Conservation (phyloP, 2,113 vertebrate species). For the Petromus typicus region DNA sequence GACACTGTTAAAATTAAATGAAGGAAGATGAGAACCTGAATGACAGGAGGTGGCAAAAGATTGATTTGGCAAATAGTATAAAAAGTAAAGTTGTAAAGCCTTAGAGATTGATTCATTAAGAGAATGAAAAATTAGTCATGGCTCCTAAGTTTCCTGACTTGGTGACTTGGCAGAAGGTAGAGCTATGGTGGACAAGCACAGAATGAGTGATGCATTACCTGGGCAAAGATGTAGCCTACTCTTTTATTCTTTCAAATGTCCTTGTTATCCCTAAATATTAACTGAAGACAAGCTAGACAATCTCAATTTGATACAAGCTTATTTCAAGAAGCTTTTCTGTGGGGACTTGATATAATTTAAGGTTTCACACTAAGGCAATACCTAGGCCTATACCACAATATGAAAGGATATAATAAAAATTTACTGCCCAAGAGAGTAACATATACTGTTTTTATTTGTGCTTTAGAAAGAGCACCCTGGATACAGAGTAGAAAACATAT, state of each 20-base stretch:
- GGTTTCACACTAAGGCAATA: slow-evolving; percentile 8
- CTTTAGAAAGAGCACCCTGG: slow-evolving; percentile 30
- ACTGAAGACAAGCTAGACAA: background rate
- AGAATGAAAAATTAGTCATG: background rate
- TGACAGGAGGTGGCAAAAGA: slow-evolving; percentile 34
- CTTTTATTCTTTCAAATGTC: background rate
- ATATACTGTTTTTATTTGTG: background rate
- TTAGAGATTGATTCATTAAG: slow-evolving; percentile 15
- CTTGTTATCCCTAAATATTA: background rate
- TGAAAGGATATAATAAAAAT: background rate
- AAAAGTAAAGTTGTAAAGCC: background rate
- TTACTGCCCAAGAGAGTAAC: background rate
- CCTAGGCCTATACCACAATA: background rate
- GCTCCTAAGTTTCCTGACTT: background rate
- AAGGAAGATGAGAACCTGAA: background rate
- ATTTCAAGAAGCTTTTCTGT: slow-evolving; percentile 29
- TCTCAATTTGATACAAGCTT: slow-evolving; percentile 21
- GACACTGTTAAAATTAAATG: background rate
- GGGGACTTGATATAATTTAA: slow-evolving; percentile 7
- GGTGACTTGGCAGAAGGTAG: background rate
- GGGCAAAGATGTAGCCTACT: background rate
- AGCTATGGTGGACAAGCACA: background rate
- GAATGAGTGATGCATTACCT: background rate
- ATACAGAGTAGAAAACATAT: background rate
- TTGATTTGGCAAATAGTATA: background rate